Conservation (phyloP, 2,888 invertebrate species). For the Melieria crassipennis region DNA sequence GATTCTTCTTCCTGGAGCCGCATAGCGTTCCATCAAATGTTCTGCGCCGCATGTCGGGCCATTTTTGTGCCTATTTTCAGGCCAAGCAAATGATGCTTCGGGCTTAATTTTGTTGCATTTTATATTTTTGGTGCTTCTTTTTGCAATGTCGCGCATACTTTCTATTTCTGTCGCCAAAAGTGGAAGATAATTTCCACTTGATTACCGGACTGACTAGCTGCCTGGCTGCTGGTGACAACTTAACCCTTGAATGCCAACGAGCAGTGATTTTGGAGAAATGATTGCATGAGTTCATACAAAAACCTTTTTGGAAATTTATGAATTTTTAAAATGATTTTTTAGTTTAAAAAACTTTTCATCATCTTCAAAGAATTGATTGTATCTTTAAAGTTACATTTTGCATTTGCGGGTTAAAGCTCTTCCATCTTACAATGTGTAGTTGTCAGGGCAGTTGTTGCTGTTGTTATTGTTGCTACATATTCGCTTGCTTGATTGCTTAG, state of each 20-base stretch:
- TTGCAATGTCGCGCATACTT: slow-evolving; percentile 35
- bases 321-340: too few relatives aligned
- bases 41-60: neutral
- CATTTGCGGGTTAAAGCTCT: too few relatives aligned
- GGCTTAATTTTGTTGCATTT: neutral
- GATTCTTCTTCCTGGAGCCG: slow-evolving; percentile 22
- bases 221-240: slow-evolving; percentile 34
- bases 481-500: neutral
- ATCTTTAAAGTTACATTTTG: too few relatives aligned
- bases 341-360: too few relatives aligned
- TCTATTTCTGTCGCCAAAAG: slow-evolving; percentile 41
- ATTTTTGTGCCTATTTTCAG: too few relatives aligned
- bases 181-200: slow-evolving; percentile 26
- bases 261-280: too few relatives aligned
- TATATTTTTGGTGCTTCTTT: too few relatives aligned
- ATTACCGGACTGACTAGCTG: slow-evolving; percentile 1
- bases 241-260: slow-evolving; percentile 20
- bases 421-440: neutral
- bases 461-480: neutral
- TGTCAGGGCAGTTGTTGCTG: slow-evolving; percentile 18
- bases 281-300: too few relatives aligned
- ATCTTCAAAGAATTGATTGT: too few relatives aligned
- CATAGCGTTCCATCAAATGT: neutral
- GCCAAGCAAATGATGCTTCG: neutral
- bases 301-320: too few relatives aligned